Evolutionary conservation across 2,113 vertebrate species (phyloP).

Genomic region (Tachuris rubrigastra): DNA sequence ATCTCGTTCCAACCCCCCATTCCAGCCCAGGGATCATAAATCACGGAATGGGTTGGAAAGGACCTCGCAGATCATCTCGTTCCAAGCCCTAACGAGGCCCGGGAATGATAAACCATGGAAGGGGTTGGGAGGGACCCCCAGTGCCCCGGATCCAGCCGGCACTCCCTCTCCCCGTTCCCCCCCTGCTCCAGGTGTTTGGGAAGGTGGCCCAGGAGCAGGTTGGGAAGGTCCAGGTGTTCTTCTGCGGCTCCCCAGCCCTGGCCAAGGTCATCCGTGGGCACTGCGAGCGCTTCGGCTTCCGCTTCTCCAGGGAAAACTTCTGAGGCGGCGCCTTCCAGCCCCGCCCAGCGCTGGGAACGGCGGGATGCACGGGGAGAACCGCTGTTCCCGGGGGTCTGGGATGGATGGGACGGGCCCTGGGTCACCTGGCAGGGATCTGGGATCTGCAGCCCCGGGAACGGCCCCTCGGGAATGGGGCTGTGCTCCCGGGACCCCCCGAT

Average conservation of each 20-base stretch:
- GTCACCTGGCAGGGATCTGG: no score
- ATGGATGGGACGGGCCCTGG: no score
- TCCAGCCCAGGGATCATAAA: background rate
- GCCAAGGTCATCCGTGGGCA: constrained; percentile 80
- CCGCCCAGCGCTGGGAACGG: no score
- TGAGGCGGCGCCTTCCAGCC: background rate
- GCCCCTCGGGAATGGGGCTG: background rate
- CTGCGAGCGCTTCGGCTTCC: constrained; percentile 81
- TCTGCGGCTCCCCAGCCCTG: constrained; percentile 82
- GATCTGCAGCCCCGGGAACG: background rate
- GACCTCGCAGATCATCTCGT: background rate
- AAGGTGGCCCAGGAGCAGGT: constrained; percentile 82
- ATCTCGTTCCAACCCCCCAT: background rate
- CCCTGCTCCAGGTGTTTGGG: constrained; percentile 77
- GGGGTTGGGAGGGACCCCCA: accelerated
- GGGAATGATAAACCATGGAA: background rate
- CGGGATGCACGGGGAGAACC: no score
- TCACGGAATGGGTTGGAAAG: background rate
- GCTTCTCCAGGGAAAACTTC: constrained; percentile 88
- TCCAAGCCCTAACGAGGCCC: no score
- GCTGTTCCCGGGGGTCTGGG: background rate
- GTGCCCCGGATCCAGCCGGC: background rate
- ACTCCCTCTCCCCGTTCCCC: background rate
- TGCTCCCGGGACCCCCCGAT: background rate
- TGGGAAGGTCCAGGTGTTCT: constrained; percentile 87